A percentile compares a stretch with the other conserved stretches of the same genome.
Conservation (phyloP, 2,113 vertebrate genomes). For the Amblyopsis rosae region DNA sequence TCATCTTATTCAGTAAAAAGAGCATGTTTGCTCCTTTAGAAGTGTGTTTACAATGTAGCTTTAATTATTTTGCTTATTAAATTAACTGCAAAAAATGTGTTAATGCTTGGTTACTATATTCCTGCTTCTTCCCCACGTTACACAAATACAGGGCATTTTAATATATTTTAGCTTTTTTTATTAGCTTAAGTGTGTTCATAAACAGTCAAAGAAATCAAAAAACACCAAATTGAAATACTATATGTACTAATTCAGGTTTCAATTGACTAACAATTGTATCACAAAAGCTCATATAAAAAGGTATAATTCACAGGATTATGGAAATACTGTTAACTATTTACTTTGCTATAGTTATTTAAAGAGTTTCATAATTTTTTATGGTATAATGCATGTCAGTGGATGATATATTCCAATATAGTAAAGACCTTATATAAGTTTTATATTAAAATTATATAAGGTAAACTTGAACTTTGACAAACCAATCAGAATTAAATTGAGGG, state of each 20-base stretch:
- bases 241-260: no score
- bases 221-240: no score
- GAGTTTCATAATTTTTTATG: background rate
- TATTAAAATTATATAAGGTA: slow-evolving; percentile 20
- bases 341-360: background rate
- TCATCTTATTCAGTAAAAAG: background rate
- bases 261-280: no score
- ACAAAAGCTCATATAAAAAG: no score
- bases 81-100: background rate
- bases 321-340: background rate
- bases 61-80: no score
- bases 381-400: background rate
- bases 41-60: no score
- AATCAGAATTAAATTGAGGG: slow-evolving; percentile 17
- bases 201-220: no score
- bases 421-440: slow-evolving; percentile 7
- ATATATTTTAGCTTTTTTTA: no score
- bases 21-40: background rate
- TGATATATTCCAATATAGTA: background rate
- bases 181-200: no score
- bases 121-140: no score
- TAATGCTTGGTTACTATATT: background rate
- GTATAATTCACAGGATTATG: no score
- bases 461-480: slow-evolving; percentile 18
- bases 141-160: no score